Evolutionary conservation across 2,797 vertebrate genomes (phyloP).

Genomic region (Sphenopsis melanotis): DNA sequence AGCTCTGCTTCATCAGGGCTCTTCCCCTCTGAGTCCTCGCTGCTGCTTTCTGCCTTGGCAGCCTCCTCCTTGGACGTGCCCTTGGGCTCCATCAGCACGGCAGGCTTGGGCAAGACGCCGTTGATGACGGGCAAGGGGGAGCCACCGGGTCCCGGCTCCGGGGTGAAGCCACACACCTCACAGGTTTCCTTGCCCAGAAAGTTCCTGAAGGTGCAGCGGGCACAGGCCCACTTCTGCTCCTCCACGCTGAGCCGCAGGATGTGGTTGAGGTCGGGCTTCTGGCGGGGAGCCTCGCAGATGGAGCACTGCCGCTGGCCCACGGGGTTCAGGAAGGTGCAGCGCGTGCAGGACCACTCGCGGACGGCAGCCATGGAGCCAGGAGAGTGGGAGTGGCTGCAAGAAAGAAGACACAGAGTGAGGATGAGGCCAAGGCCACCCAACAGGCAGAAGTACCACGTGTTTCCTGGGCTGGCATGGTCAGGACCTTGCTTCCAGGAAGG

Average conservation of each 20-base stretch:
- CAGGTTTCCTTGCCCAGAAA: conserved; percentile 87
- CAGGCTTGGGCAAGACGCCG: conserved; percentile 65
- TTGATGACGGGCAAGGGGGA: conserved; percentile 74
- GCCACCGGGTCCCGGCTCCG: conserved; percentile 60
- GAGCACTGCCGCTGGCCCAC: conserved; percentile 91
- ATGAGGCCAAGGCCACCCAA: background rate
- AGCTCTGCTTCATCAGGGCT: conserved; percentile 65
- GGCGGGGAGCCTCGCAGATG: conserved; percentile 95
- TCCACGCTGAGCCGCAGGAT: conserved; percentile 92
- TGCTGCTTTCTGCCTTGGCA: conserved; percentile 34
- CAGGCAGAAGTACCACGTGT: rapidly evolving
- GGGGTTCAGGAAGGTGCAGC: conserved; percentile 93
- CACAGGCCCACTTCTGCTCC: conserved; percentile 91
- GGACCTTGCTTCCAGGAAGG: background rate
- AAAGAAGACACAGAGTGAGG: background rate
- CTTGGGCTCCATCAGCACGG: conserved; percentile 62
- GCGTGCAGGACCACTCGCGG: conserved; percentile 93
- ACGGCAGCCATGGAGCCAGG: conserved; percentile 90
- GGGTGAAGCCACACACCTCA: conserved; percentile 87
- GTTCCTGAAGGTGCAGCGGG: conserved; percentile 94
- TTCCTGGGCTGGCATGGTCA: background rate
- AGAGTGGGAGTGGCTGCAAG: conserved; percentile 88
- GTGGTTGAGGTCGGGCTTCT: conserved; percentile 94
- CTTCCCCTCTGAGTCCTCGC: conserved; percentile 1
- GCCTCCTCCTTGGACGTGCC: conserved; percentile 57